Base-by-base conservation (phyloP, 2,888 invertebrate species). In the Pasiphila rectangulata region DNA sequence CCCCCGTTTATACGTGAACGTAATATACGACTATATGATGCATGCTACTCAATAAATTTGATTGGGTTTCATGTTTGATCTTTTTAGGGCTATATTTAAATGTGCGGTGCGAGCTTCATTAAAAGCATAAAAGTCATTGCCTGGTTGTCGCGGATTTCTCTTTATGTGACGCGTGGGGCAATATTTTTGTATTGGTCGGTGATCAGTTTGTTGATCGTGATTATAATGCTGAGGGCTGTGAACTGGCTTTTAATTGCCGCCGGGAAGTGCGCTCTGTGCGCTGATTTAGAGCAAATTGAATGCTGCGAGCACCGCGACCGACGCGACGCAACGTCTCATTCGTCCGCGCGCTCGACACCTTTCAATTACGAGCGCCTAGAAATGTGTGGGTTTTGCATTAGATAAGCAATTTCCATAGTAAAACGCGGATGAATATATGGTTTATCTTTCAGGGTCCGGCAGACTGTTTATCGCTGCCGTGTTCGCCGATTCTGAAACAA, bases 211-310 rank as follows among this genome's bases (percentile, higher is more conserved):
- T 73, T 73, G 69, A 77, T 70, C 72, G 60, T 71, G 71, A 79
- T 79, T 79, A 72, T 75, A 75, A n/a, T 72, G 70, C 74, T 69
- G 68, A 69, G 69, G 72, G 50, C 65, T 65, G 59, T 56, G 58
- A 67, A 69, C 68, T 69, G 67, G 70, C 77, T 83, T 70, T 80
- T 80, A 83, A 82, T 82, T 82, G 77, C 72, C 60, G 60, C 49
- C 50, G 62, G 58, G 63, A 61, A 61, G 61, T 61, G 61, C 63
- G 68, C 67, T 65, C 63, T 60, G 64, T 61, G 66, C 64, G 67
- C 73, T 82, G 79, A 82, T 82, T 81, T 81, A 75, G 63, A 74
- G 78, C 69, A 77, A 79, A 81, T 82, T 83, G 79, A 81, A 80
- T 75, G 74, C 72, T 78, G 64, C 57, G 65, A 72, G 71, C 69